Evolutionary conservation across 2,888 invertebrate species (phyloP), one percentile per base, ranked within the genome.

Genomic region (Merodon equestris): DNA sequence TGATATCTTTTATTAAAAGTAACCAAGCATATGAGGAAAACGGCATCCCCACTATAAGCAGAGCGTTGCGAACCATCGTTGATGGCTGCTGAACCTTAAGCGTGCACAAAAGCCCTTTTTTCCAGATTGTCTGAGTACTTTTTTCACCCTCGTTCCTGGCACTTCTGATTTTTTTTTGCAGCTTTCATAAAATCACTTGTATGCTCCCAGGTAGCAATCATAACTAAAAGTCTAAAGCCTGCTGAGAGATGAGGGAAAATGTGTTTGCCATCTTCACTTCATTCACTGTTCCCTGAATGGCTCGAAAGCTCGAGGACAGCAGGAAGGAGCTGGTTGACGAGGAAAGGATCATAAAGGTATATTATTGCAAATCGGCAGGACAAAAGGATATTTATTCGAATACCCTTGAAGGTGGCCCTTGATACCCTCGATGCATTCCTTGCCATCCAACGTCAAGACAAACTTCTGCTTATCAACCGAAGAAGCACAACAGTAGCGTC

Each of bases 381-480:
- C 79, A 79, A 79, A 77, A 74, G 74, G 56, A 70, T 79, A 74
- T 76, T 79, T 68, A 64, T 79, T 73, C 74, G 68, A 79, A 73
- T 79, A 64, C 68, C 74, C 79, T 79, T 60, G 60, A 74, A 74
- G 79, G 79, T 48, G 64, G 60, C 64, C 63, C 68, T 47, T 76
- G 66, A 60, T 45, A 60, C 44, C 61, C 72, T 72, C 67, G 67
- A 67, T 75, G 75, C 72, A 53, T 66, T 56, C 71, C 64, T 47
- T 45, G 42, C 38, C 40, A 2, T 40, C 10, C 40, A 40, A 5
- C 66, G 58, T 48, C 47, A 67, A 61, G 57, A 53, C 10, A 40
- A 54, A 51, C 14, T 17, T 10, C 2, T 13, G 36, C 9, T n/a
- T 18, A 17, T 14, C 18, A n/a, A 19, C 58, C 48, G 48, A 57